Evolutionary conservation across 2,797 vertebrate genomes (phyloP), one percentile per base, ranked within the genome.

Genomic region (Pelodytes ibericus): DNA sequence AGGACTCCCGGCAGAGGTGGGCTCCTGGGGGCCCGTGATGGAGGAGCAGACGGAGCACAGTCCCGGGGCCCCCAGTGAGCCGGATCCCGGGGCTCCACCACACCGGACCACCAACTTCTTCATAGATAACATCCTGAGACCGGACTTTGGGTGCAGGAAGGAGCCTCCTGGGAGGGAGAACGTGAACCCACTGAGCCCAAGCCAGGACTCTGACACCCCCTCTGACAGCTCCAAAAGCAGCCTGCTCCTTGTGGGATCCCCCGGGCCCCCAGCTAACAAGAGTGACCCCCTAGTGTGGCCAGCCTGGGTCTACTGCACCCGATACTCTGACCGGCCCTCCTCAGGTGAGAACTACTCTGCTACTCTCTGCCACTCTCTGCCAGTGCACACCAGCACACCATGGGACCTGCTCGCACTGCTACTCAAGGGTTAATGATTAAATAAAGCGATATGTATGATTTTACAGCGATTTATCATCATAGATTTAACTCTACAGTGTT

Each of bases 281-380:
- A 94, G 92, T 77, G 96, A 98, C 80, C 93, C 94, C 77, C 83
- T 98, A 77, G 86, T 98, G 63, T 98, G 96, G 96, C 96, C 96
- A 83, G 96, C 96, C 70, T 97, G 96, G 96, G 96, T 98, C 78
- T 98, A 97, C 91, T 98, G 96, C 82, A 98, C 96, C 6, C 93
- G 96, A 22, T 98, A 98, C 87, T 98, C 96, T 85, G 96, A 98
- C 89, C 93, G 96, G 84, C 96, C 96, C 61, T 98, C 96, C 92
- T 98, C 96, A 86, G 96, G 96, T 98, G 95, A 97, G 95, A 89
- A n/a, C n/a, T 91, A 83, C n/a, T 10, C 41, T 16, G 10, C 7
- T 16, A 10, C 41, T 1, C 5, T 36, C 5, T 36, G 11, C 33
- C 33, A 11, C 33, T 36, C 33, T 36, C 33, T 1, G 1, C 33